Base-by-base conservation (phyloP, 1,140 invertebrate species). In the Oscheius sp. region DNA sequence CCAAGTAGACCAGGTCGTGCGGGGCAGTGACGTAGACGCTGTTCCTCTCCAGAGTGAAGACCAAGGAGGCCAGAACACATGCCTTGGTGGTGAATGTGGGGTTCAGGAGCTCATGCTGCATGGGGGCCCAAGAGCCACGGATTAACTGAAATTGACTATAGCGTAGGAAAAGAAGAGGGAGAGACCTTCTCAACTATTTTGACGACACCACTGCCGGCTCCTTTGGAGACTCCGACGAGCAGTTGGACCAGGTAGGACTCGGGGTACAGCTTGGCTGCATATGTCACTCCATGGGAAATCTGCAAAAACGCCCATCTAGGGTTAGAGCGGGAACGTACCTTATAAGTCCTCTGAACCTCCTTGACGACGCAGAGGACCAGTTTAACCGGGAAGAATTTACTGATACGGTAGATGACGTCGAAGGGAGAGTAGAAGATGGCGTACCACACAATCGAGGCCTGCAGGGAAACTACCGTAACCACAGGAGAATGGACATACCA, bases 31-130 rank as follows among this genome's bases (percentile, higher is more conserved):
- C 96, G 79, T 93, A 88, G 84, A 95, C 93, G 61, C 93, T 94
- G 86, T 97, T 95, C 84, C 94, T 94, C 86, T 98, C 94, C 79
- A 97, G 84, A 36, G 97, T 91, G 86, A 99, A 99, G 78, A 99
- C 92, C 49, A 97, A 89, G 0, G 95, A 93, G 36, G 95, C 95
- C 35, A 95, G 91, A 82, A 97, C 87, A 59, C 93, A 95, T 4
- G 94, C 93, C 88, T 99, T 99, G 2, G 95, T 97, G 73, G 93
- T 91, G 87, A 98, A 98, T 86, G 91, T 91, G n/a, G 96, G 95
- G 85, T 95, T 92, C 89, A 99, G 93, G 74, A 97, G 91, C 87
- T 99, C 96, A 89, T 97, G 94, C 20, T 94, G 92, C 2, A 91
- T 92, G 7, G 96, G 96, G 46, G 94, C 94, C 95, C 96, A 99